phyloP scores from a whole-genome alignment of 2,113 vertebrate species.

The Platysteira castanea region DNA sequence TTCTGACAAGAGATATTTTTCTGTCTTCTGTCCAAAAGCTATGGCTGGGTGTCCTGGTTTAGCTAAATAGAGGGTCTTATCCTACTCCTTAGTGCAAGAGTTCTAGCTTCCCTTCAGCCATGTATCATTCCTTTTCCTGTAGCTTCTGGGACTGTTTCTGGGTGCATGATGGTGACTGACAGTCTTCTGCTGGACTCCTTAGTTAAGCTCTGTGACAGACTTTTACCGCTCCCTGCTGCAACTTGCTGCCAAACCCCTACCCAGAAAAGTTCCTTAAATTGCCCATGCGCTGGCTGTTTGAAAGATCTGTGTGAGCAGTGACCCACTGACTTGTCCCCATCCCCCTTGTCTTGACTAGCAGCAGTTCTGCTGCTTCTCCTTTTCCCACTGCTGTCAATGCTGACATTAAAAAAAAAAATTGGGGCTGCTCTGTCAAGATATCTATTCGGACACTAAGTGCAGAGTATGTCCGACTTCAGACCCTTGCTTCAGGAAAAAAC shows the following conservation, averaged over 20 bases:
- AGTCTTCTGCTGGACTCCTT: background rate
- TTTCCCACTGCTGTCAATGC: background rate
- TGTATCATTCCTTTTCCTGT: background rate
- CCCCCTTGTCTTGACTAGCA: background rate
- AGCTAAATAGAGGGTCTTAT: background rate
- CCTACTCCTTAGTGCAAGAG: background rate
- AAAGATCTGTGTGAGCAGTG: background rate
- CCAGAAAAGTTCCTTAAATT: background rate
- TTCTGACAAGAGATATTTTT: background rate
- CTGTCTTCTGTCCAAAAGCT: background rate
- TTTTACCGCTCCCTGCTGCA: background rate
- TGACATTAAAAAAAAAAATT: background rate
- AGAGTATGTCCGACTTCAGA: background rate
- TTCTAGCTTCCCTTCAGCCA: background rate
- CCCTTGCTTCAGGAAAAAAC: background rate
- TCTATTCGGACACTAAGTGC: background rate
- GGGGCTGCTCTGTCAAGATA: background rate
- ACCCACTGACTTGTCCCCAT: fast-evolving
- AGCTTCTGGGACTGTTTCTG: background rate
- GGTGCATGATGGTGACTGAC: background rate
- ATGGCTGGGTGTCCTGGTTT: background rate
- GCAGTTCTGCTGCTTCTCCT: background rate
- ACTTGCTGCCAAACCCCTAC: background rate
- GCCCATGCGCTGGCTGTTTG: fast-evolving
- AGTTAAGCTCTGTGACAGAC: background rate